Evolutionary conservation across 1,140 invertebrate species (phyloP).

Genomic region (Rhagoletis zephyria): DNA sequence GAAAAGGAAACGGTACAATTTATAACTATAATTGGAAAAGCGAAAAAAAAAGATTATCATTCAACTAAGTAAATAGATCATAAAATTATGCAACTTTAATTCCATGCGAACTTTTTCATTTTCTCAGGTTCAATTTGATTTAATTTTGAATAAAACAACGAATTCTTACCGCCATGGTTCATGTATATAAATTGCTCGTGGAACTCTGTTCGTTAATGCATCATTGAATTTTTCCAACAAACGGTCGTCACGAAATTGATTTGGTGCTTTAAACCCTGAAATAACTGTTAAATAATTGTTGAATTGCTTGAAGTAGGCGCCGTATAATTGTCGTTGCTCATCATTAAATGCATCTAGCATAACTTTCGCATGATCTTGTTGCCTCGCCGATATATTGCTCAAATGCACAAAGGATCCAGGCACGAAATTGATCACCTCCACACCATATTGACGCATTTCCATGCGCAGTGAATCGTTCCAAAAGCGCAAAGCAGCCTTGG

Average conservation of each 20-base stretch:
- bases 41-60: no score
- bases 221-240: slow-evolving; percentile 76
- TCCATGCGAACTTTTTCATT: no score
- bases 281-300: slow-evolving; percentile 75
- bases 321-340: slow-evolving; percentile 76
- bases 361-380: slow-evolving; percentile 74
- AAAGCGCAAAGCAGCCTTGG: slow-evolving; percentile 83
- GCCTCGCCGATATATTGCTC: slow-evolving; percentile 76
- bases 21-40: slow-evolving; percentile 67
- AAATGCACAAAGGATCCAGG: slow-evolving; percentile 80
- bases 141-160: neutral
- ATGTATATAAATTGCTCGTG: slow-evolving; percentile 75
- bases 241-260: slow-evolving; percentile 72
- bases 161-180: slow-evolving; percentile 73
- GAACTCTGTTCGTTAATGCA: slow-evolving; percentile 75
- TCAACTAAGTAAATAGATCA: no score
- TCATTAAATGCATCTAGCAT: slow-evolving; percentile 75
- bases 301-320: slow-evolving; percentile 76
- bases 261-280: slow-evolving; percentile 67
- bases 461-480: slow-evolving; percentile 83
- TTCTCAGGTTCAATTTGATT: no score
- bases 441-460: slow-evolving; percentile 82
- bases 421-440: slow-evolving; percentile 84
- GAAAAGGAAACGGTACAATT: slow-evolving; percentile 76
- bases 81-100: no score